phyloP scores from a whole-genome alignment of 2,888 invertebrate species.

The Malthinus flaveolus region DNA sequence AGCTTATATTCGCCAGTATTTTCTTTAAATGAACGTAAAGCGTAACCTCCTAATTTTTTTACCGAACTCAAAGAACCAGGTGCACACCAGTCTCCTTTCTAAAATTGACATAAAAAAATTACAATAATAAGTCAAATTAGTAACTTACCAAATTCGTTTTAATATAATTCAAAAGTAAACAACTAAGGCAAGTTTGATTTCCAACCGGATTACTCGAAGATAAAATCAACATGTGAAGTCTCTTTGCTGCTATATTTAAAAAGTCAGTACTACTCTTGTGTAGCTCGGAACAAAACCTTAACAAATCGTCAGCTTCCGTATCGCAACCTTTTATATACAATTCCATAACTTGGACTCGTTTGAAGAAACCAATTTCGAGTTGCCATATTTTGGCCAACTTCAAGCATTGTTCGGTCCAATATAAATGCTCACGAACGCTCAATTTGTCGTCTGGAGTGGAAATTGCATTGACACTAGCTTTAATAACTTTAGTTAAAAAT shows the following conservation, averaged over 20 bases:
- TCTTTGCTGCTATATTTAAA: constrained; percentile 78
- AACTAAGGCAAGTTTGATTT: constrained; percentile 67
- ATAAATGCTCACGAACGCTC: constrained; percentile 57
- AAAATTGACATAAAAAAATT: constrained; percentile 50
- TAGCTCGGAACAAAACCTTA: constrained; percentile 69
- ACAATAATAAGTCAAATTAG: constrained; percentile 31
- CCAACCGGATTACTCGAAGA: constrained; percentile 63
- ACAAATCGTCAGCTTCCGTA: constrained; percentile 62
- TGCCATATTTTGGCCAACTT: constrained; percentile 77
- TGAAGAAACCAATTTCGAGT: constrained; percentile 71
- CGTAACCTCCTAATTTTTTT: constrained; percentile 51
- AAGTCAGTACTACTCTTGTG: constrained; percentile 71
- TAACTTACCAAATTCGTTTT: constrained; percentile 11
- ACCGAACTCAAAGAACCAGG: constrained; percentile 47
- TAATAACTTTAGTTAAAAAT: constrained; percentile 74
- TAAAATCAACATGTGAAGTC: constrained; percentile 70
- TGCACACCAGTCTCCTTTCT: constrained; percentile 52
- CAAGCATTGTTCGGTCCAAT: constrained; percentile 75
- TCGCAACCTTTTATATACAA: constrained; percentile 68
- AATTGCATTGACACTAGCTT: constrained; percentile 74
- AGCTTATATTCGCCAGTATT: constrained; percentile 53
- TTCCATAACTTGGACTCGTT: constrained; percentile 72
- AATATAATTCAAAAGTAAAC: constrained; percentile 1
- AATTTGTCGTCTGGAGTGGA: constrained; percentile 60
- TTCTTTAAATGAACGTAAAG: constrained; percentile 52